phyloP scores from a whole-genome alignment of 92 coral and sea anemone genomes.

The Porites lobata region DNA sequence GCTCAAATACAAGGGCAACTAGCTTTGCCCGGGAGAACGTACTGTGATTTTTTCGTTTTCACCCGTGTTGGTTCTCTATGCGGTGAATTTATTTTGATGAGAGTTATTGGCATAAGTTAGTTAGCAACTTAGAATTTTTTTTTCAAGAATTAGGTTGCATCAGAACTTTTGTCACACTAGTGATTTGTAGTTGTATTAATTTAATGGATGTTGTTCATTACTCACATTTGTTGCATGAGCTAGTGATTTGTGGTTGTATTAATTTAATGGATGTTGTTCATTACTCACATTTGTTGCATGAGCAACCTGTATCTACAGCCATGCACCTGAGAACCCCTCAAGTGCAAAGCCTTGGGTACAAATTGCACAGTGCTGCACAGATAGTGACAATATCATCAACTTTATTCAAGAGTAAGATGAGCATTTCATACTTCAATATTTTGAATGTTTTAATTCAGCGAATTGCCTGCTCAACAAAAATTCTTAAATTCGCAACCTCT shows the following conservation, averaged over 20 bases:
- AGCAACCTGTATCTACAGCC: too few relatives aligned
- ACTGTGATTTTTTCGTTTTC: conserved; percentile 59
- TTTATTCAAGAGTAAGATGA: conserved; percentile 8
- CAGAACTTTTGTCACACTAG: neutral
- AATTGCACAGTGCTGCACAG: conserved; percentile 17
- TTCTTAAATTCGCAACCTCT: conserved; percentile 13
- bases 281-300: too few relatives aligned
- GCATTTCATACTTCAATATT: conserved; percentile 26
- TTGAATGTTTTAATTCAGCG: conserved; percentile 15
- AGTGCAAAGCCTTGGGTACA: conserved; percentile 22
- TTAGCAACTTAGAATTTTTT: conserved; percentile 35
- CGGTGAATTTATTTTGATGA: conserved; percentile 34
- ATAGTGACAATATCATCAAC: conserved; percentile 1
- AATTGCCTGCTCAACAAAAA: conserved; percentile 45
- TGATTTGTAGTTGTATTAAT: neutral
- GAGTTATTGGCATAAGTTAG: conserved; percentile 30
- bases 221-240: too few relatives aligned
- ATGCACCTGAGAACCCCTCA: neutral
- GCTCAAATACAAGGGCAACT: conserved; percentile 67
- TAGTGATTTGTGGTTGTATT: too few relatives aligned
- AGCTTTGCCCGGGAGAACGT: conserved; percentile 44
- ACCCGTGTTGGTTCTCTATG: conserved; percentile 11
- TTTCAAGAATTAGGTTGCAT: neutral
- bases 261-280: too few relatives aligned
- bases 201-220: too few relatives aligned